These are phyloP conservation scores for Ptychodera flava DNA, from an alignment of 35 echinoderm and acorn worm genomes.

Conservation along the genomic window DNA sequence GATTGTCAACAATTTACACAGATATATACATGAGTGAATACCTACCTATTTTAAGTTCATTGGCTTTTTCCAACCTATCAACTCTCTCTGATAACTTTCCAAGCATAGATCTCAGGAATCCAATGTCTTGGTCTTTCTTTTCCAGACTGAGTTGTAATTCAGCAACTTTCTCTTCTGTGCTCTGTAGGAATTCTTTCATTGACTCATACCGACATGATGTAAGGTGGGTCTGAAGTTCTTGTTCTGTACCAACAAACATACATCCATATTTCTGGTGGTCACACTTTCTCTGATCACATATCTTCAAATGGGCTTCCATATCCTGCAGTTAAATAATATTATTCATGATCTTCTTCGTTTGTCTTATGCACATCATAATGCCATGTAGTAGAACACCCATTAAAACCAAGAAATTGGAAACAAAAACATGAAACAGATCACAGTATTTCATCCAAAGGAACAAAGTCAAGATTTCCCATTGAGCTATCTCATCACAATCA, in stretches of 20 bases:
- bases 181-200: slow-evolving; percentile 89
- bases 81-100: slow-evolving; percentile 87
- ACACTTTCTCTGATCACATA: slow-evolving; percentile 93
- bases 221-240: slow-evolving; percentile 33
- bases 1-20: too few species aligned
- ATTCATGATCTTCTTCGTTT: too few species aligned
- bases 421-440: too few species aligned
- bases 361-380: too few species aligned
- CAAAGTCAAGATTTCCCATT: too few species aligned
- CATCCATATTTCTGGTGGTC: slow-evolving; percentile 94
- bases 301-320: slow-evolving; percentile 69
- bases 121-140: slow-evolving; percentile 88
- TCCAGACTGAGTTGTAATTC: slow-evolving; percentile 65
- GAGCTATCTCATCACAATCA: too few species aligned
- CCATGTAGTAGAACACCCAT: too few species aligned
- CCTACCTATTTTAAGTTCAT: slow-evolving; percentile 94
- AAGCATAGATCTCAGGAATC: slow-evolving; percentile 87
- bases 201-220: slow-evolving; percentile 73
- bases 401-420: too few species aligned
- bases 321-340: slow-evolving; percentile 46
- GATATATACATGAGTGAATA: too few species aligned
- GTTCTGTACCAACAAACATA: slow-evolving; percentile 69
- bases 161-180: slow-evolving; percentile 68
- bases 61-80: slow-evolving; percentile 81
- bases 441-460: too few species aligned